These are phyloP conservation scores for Trematomus loennbergii DNA, from an alignment of 2,113 vertebrate genomes.

Conservation along the genomic window DNA sequence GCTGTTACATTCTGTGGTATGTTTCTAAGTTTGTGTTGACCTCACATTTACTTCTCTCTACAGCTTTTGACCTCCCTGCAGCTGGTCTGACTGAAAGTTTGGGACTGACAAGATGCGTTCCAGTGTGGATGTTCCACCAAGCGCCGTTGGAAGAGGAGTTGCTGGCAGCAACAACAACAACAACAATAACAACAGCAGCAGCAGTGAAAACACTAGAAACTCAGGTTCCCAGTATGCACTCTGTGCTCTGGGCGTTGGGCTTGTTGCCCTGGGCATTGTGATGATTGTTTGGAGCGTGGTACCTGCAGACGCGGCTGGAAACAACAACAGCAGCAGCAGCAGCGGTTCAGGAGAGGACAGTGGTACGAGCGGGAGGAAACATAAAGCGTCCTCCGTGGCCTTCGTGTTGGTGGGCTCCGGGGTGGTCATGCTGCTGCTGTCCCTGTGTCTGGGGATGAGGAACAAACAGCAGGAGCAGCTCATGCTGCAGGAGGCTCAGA, in stretches of 20 bases:
- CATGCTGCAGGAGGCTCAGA: constrained; percentile 66
- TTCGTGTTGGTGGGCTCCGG: constrained; percentile 92
- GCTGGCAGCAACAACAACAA: constrained; percentile 19
- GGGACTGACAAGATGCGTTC: constrained; percentile 64
- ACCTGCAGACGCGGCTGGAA: constrained; percentile 73
- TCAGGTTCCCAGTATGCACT: constrained; percentile 92
- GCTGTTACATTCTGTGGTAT: background rate
- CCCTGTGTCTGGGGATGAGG: constrained; percentile 90
- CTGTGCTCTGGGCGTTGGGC: constrained; percentile 92
- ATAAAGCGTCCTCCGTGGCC: constrained; percentile 92
- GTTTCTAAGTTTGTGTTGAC: background rate
- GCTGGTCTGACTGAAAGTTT: constrained; percentile 32
- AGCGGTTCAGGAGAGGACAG: constrained; percentile 5
- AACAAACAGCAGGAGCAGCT: constrained; percentile 86
- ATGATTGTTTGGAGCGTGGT: constrained; percentile 97
- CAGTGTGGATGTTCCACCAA: constrained; percentile 31
- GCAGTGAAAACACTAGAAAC: constrained; percentile 73
- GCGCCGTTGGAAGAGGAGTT: background rate
- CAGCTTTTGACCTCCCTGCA: constrained; percentile 49
- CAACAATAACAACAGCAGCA: constrained; percentile 45
- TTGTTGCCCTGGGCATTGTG: constrained; percentile 92
- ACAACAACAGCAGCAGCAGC: constrained; percentile 79
- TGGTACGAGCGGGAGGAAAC: constrained; percentile 44
- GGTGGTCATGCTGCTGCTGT: constrained; percentile 89
- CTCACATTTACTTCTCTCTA: constrained; percentile 10